Base-by-base conservation (phyloP, 2,113 vertebrate species). In the Halichoeres trimaculatus region DNA sequence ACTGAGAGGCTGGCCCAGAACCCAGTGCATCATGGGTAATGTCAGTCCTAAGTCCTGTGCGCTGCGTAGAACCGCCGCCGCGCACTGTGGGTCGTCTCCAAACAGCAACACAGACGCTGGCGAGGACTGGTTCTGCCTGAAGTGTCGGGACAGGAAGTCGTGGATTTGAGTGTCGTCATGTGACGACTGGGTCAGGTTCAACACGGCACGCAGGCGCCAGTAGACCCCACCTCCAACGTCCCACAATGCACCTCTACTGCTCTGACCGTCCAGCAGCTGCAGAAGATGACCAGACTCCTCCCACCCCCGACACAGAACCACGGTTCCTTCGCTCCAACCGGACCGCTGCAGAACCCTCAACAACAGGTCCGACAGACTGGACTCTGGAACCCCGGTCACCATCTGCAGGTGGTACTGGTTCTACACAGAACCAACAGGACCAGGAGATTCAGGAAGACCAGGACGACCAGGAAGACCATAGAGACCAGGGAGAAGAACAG, bases 401-500 rank as follows among this genome's bases (percentile, higher is more conserved):
- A 98, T 88, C 88, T 94, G 95, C 62, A 98, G 93, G 82, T 97
- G 97, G 87, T 98, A 96, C 0, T 88, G 96, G 70, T 93, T 97
- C 97, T 98, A 88, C 4, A 19, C 62, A 56, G 30, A 40, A 55
- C 10, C 61, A 54, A n/a, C 8, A 36, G 41, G 35, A 40, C 9
- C n/a, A 51, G 45, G 5, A 64, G 23, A 3, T n/a, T n/a, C n/a
- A n/a, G n/a, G n/a, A n/a, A n/a, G n/a, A n/a, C n/a, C 8, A 36
- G 41, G 35, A 40, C 9, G 12, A 51, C 30, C 2, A 64, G 23
- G 2, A 30, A 20, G 19, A 67, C 48, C 14, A 56, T n/a, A n/a
- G n/a, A n/a, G n/a, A 19, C 1, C n/a, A 23, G 40, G 35, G n/a
- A 19, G 23, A 13, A 14, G 12, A 23, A 1, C 26, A 6, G 58